Conservation (phyloP, 2,797 vertebrate genomes). For the Hydrolagus colliei region DNA sequence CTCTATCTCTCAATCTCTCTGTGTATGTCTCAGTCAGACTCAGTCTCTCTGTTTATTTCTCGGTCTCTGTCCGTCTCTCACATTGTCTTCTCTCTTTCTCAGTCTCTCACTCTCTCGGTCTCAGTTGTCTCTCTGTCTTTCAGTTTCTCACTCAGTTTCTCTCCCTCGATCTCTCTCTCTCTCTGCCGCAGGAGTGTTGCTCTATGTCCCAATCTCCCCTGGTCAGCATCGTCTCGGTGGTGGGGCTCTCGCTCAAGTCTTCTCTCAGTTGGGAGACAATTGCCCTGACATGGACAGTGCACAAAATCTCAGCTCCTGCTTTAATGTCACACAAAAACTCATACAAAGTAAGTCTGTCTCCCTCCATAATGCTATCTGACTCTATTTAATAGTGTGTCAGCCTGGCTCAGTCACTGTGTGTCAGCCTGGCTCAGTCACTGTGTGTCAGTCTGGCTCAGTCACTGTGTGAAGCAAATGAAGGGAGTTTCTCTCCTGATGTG, state of each 20-base stretch:
- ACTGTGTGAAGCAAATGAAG: no score
- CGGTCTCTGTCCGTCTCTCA: neutral
- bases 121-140: no score
- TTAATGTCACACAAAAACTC: slow-evolving; percentile 71
- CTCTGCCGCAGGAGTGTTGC: slow-evolving; percentile 57
- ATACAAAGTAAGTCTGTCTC: slow-evolving; percentile 56
- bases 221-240: slow-evolving; percentile 73
- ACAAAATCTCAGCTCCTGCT: slow-evolving; percentile 59
- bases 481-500: no score
- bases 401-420: no score
- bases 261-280: slow-evolving; percentile 70
- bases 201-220: slow-evolving; percentile 71
- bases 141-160: neutral
- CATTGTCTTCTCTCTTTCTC: neutral
- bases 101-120: neutral
- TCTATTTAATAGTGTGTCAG: neutral
- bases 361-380: no score
- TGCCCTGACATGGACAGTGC: slow-evolving; percentile 75
- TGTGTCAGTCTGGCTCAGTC: no score
- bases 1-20: neutral
- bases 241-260: slow-evolving; percentile 82
- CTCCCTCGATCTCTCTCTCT: neutral
- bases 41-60: neutral
- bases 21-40: neutral
- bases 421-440: no score